phyloP scores from a whole-genome alignment of 2,797 vertebrate species.

The Gadopsis marmoratus region DNA sequence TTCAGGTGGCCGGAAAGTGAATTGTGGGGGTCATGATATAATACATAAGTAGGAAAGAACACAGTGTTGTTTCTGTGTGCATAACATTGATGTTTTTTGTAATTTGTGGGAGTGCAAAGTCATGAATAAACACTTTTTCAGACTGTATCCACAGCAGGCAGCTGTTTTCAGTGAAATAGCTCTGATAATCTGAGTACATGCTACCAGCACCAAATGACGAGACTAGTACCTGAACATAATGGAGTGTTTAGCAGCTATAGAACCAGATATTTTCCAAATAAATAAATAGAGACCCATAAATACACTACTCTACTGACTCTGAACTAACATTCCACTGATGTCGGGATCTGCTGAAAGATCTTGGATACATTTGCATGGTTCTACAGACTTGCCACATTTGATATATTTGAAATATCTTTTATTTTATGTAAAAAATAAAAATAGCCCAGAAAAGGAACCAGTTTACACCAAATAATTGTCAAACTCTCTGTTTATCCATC shows the following conservation, averaged over 20 bases:
- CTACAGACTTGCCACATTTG: neutral
- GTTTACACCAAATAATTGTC: slow-evolving; percentile 5
- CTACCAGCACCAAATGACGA: neutral
- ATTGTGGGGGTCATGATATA: neutral
- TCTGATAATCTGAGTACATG: too few relatives aligned
- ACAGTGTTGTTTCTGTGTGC: neutral
- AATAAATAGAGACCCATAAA: neutral
- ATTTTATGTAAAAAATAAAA: neutral
- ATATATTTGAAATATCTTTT: neutral
- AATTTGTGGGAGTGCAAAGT: neutral
- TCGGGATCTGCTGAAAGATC: neutral
- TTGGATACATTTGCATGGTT: neutral
- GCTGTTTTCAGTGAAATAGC: too few relatives aligned
- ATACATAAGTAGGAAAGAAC: neutral
- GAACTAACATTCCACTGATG: too few relatives aligned
- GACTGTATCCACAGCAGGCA: too few relatives aligned
- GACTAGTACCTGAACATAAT: neutral
- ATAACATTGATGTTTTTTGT: neutral
- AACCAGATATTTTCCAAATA: neutral
- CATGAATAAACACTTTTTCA: neutral
- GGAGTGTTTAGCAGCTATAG: neutral
- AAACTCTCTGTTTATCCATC: slow-evolving; percentile 48
- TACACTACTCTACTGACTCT: too few relatives aligned
- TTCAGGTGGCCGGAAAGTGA: neutral
- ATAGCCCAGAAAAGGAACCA: neutral